Percentiles rank a stretch among this genome's conserved stretches.
These are phyloP conservation scores for Flexamia atlantica DNA, from an alignment of 2,888 invertebrate genomes.

Conservation along the genomic window DNA sequence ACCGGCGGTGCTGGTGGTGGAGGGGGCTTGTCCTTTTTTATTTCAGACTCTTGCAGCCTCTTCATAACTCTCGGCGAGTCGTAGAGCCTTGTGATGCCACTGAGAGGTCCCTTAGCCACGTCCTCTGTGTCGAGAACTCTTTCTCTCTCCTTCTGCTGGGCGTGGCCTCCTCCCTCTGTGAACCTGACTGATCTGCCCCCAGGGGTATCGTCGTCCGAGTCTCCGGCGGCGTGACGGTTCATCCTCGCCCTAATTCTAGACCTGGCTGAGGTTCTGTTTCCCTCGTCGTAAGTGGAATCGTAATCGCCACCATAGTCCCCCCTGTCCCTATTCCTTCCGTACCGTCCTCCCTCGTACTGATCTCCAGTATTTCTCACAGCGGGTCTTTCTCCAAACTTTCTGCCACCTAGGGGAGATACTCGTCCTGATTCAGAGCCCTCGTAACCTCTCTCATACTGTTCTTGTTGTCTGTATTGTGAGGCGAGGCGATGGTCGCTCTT, in stretches of 20 bases:
- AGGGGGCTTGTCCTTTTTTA: conserved; percentile 84
- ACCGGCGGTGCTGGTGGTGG: conserved; percentile 72
- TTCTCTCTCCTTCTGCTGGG: conserved; percentile 76
- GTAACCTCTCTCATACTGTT: conserved; percentile 80
- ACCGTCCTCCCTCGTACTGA: conserved; percentile 67
- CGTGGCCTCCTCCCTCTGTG: conserved; percentile 75
- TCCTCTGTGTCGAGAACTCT: conserved; percentile 93
- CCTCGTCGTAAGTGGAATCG: conserved; percentile 80
- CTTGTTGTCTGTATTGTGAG: conserved; percentile 91
- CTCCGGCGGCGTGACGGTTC: conserved; percentile 80
- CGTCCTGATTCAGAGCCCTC: conserved; percentile 74
- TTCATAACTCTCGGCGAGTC: conserved; percentile 95
- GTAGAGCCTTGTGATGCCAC: conserved; percentile 91
- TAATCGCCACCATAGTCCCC: conserved; percentile 77
- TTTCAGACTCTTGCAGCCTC: conserved; percentile 89
- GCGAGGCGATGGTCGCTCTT: conserved; percentile 96
- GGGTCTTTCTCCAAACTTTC: conserved; percentile 85
- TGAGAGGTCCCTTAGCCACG: conserved; percentile 86
- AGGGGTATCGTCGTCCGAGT: conserved; percentile 75
- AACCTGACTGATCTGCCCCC: conserved; percentile 74
- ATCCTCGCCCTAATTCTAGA: conserved; percentile 82
- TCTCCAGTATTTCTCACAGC: conserved; percentile 63
- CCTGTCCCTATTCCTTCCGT: conserved; percentile 60
- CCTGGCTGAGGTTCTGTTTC: conserved; percentile 74
- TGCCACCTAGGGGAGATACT: conserved; percentile 82